Evolutionary conservation across 2,113 vertebrate species (phyloP), one percentile per base, ranked within the genome.

Genomic region (Zapus hudsonius): DNA sequence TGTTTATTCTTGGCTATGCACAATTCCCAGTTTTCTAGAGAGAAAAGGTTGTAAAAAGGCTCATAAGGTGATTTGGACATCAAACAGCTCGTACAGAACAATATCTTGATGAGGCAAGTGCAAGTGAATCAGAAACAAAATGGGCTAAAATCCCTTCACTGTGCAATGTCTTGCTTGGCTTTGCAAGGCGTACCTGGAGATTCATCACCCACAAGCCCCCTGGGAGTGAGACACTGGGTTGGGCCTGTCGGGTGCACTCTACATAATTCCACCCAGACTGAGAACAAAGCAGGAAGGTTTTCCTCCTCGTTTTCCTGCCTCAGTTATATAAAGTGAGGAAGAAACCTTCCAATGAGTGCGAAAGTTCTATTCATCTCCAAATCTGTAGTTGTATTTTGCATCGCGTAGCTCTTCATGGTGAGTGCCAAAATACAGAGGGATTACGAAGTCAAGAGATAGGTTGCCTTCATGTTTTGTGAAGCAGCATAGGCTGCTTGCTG

Each of bases 121-220:
- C 85, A 96, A 92, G 90, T 94, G 96, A 94, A 94, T 95, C 94
- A 95, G 90, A 90, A 95, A 94, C 44, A 86, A 64, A 95, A 94
- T 84, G 85, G 90, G 88, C 90, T 90, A 15, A 95, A 89, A 93
- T 92, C 22, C 79, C 87, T 70, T 90, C 40, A 63, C 87, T 69
- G 61, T 52, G 47, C 74, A 75, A n/a, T 64, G 31, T 52, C 44
- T 36, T 89, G 92, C 16, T 15, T 84, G 55, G 29, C 64, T 70
- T 36, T 19, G 25, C 82, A 52, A 52, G 90, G 44, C 33, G 16
- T 19, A 59, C 64, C 63, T 87, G 47, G 67, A 47, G 8, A 63
- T 78, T 29, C 75, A 84, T 59, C 13, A 31, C 79, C 44, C n/a
- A 76, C 33, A 23, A n/a, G 5, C 27, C n/a, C 42, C 27, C n/a